phyloP scores from a whole-genome alignment of 2,113 vertebrate species.

The Phasianus colchicus region DNA sequence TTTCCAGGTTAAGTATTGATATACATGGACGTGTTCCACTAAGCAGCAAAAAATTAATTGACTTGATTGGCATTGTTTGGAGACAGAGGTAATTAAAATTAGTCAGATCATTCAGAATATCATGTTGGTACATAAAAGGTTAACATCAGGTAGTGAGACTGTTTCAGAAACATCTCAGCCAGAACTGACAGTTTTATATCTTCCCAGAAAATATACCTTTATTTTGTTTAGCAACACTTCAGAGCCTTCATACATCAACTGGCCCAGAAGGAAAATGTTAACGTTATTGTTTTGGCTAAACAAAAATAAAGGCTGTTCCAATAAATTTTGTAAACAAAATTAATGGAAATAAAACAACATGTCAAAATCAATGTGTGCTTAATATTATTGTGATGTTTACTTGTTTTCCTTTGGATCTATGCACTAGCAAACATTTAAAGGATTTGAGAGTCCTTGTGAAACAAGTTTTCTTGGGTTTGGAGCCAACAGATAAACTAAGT shows the following conservation, averaged over 20 bases:
- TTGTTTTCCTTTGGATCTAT: neutral
- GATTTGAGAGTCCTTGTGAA: neutral
- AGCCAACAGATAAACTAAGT: neutral
- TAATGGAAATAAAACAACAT: neutral
- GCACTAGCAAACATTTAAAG: neutral
- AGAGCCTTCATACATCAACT: slow-evolving; percentile 28
- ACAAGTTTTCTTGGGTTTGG: neutral
- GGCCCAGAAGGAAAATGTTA: slow-evolving; percentile 9
- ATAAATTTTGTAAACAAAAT: neutral
- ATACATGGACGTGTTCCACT: neutral
- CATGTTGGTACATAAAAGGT: neutral
- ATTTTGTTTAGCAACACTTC: slow-evolving; percentile 33
- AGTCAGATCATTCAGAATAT: neutral
- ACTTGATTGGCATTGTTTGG: neutral
- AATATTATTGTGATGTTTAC: neutral
- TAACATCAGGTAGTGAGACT: neutral
- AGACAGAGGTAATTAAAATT: neutral
- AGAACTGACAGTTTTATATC: slow-evolving; percentile 48
- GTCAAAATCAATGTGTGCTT: neutral
- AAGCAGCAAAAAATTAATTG: neutral
- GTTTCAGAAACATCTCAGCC: slow-evolving; percentile 6
- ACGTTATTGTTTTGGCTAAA: neutral
- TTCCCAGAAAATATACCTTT: slow-evolving; percentile 32
- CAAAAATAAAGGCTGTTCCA: neutral
- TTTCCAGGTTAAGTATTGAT: neutral